Base-by-base conservation (phyloP, 1,140 invertebrate species). In the Aphelinus certus region DNA sequence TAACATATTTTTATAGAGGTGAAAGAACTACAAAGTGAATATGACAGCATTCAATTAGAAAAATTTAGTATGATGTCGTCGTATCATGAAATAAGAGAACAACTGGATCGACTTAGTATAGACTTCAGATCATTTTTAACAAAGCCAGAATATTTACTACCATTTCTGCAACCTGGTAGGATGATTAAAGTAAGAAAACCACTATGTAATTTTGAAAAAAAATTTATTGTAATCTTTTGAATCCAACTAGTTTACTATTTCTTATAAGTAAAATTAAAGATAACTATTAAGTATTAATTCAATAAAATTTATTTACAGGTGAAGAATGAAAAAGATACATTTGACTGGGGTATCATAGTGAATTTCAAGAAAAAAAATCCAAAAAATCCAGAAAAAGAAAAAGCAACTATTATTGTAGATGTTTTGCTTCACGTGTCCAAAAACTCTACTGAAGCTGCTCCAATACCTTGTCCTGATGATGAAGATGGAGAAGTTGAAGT, bases 341-440 rank as follows among this genome's bases (percentile, higher is more conserved):
- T 97, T 87, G 97, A 97, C 78, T 99, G 98, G 97, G 97, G 97
- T 53, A 95, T 97, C 46, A 92, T 99, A 60, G 91, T 99, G 1
- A 98, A 97, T 86, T 98, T 97, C 81, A 94, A 95, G 80, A 96
- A 96, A 79, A 90, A 85, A 79, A 88, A 77, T 46, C 84, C 85
- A n/a, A 89, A 83, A 79, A 92, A 93, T 86, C 90, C 92, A 1
- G 77, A 90, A 2, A 90, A 91, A 49, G 84, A 89, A 0, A 89
- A 90, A 5, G 86, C 90, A 0, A 88, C 87, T 7, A 92, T 97
- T 69, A 90, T 95, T 51, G 91, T 97, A 5, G 96, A 98, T 82
- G 91, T 96, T 7, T 85, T 98, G 62, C 85, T 98, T 4, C 92
- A 97, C 81, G 90, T 98, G 2, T 86, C 88, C 2, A 88, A 89